Percentiles rank a stretch among this genome's conserved stretches.
These are phyloP conservation scores for Lagria hirta DNA, from an alignment of 2,888 invertebrate genomes.

Conservation along the genomic window DNA sequence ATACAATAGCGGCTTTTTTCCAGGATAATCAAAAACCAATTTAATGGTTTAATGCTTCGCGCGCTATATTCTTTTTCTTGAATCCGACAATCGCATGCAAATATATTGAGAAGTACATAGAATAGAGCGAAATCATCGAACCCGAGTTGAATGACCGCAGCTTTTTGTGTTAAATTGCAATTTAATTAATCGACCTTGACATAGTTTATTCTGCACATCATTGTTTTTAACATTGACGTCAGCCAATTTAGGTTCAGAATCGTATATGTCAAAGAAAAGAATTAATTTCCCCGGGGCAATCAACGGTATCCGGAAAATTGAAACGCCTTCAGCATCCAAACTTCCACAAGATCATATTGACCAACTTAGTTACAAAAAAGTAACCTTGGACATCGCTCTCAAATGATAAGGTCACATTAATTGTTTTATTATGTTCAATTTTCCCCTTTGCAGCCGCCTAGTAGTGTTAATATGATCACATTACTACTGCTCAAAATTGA, in stretches of 20 bases:
- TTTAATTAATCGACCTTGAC: conserved; percentile 27
- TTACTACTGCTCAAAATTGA: conserved; percentile 25
- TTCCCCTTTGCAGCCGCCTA: conserved; percentile 26
- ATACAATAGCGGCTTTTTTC: conserved; percentile 12
- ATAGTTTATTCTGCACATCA: conserved; percentile 16
- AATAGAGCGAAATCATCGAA: conserved; percentile 1
- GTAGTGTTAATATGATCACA: conserved; percentile 23
- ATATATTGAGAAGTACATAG: conserved; percentile 7
- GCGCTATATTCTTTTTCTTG: conserved; percentile 1
- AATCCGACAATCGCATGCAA: conserved; percentile 7
- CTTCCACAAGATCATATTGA: conserved; percentile 17
- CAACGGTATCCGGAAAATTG: conserved; percentile 9
- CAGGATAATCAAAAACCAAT: conserved; percentile 11
- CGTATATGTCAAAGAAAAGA: too few species aligned
- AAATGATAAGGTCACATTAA: conserved; percentile 42
- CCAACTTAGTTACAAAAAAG: conserved; percentile 24
- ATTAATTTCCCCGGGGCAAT: conserved; percentile 17
- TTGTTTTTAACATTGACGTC: conserved; percentile 7
- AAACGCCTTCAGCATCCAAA: conserved; percentile 11
- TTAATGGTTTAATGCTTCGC: conserved; percentile 11
- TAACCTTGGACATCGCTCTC: conserved; percentile 33
- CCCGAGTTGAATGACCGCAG: conserved; percentile 8
- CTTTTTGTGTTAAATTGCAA: conserved; percentile 21
- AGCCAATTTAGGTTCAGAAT: conserved; percentile 1
- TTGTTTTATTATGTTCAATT: conserved; percentile 39